phyloP scores from a whole-genome alignment of 1,140 invertebrate species.

The Frieseomelitta varia region DNA sequence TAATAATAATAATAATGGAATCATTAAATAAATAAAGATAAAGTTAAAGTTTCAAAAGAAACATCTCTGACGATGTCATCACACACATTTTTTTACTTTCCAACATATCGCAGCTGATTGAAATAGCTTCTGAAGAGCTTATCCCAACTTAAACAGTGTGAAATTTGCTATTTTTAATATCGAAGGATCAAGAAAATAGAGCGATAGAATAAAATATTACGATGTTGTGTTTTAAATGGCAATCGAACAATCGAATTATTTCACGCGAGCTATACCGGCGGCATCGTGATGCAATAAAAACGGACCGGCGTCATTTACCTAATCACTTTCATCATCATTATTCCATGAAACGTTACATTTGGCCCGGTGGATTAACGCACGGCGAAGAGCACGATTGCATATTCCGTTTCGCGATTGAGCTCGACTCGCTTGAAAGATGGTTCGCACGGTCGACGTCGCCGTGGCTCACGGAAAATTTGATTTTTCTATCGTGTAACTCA shows the following conservation, averaged over 20 bases:
- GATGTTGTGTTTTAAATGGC: not conserved
- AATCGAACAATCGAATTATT: not conserved
- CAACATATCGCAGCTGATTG: no score
- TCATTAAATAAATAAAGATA: no score
- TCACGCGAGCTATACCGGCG: no score
- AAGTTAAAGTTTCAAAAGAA: no score
- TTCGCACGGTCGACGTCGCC: not conserved
- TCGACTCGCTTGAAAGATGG: not conserved
- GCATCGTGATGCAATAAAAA: not conserved
- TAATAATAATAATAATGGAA: no score
- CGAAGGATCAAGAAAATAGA: not conserved
- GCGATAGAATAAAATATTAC: not conserved
- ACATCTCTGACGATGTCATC: no score
- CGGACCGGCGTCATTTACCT: not conserved
- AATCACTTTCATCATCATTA: not conserved
- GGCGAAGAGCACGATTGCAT: not conserved
- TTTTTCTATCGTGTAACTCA: conserved; percentile 30
- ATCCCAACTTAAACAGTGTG: no score
- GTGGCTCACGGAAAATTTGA: conserved; percentile 16
- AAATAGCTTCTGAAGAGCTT: no score
- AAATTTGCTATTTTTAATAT: not conserved
- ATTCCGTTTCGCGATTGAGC: conserved; percentile 4
- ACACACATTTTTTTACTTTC: no score
- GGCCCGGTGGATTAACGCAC: not conserved
- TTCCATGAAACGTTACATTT: not conserved